Conservation (phyloP, 2,797 vertebrate species). For the Acanthopagrus latus region DNA sequence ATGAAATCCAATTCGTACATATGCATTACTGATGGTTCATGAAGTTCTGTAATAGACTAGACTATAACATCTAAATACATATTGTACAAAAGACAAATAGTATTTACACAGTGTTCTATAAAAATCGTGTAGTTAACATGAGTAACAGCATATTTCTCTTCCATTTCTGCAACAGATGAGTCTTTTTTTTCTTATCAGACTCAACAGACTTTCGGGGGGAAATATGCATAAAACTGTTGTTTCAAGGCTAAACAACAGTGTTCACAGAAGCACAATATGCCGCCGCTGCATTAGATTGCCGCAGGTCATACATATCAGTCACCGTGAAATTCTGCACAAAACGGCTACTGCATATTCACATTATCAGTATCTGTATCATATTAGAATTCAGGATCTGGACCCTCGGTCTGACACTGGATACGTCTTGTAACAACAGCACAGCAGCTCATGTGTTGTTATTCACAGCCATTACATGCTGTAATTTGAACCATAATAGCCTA, state of each 20-base stretch:
- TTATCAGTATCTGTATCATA: not conserved
- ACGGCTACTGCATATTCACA: conserved; percentile 22
- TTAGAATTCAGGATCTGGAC: not conserved
- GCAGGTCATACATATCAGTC: conserved; percentile 26
- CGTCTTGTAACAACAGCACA: conserved; percentile 23
- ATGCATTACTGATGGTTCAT: no score
- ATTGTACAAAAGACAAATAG: not conserved
- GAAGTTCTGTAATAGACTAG: no score
- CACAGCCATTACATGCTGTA: conserved; percentile 28
- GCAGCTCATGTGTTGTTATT: conserved; percentile 21
- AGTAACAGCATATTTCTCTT: conserved; percentile 1
- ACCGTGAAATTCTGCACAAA: conserved; percentile 20
- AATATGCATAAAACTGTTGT: conserved; percentile 21
- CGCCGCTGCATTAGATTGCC: conserved; percentile 15
- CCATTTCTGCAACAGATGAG: not conserved
- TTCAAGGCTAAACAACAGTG: conserved; percentile 48
- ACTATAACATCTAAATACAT: not conserved
- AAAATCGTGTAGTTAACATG: not conserved
- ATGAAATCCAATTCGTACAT: no score
- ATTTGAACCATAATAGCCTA: conserved; percentile 33
- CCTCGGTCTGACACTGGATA: conserved; percentile 31
- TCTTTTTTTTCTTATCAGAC: not conserved
- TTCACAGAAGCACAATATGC: not conserved
- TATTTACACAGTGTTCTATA: conserved; percentile 1
- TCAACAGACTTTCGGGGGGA: conserved; percentile 3